Evolutionary conservation across 2,888 invertebrate genomes (phyloP), one percentile per base, ranked within the genome.

Genomic region (Sthenelais limicola): DNA sequence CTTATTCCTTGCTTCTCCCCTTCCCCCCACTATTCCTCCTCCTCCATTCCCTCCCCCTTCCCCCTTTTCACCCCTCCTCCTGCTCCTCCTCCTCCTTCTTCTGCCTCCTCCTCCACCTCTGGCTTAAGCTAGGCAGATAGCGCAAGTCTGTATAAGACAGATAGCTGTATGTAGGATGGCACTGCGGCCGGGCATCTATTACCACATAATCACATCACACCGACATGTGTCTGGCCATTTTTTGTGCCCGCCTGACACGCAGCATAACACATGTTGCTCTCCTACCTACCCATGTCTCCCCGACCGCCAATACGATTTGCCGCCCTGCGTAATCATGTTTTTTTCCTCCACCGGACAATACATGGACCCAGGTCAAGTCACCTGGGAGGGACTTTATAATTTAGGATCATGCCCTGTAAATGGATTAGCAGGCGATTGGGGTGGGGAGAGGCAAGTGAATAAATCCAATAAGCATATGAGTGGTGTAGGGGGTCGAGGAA

Each of bases 401-500:
- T 56, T 56, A 56, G 56, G 56, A 56, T 56, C 56, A 33, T 33
- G 56, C 56, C 56, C 56, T 28, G 32, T 21, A 28, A 56, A 18
- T 56, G 32, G 56, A 56, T 56, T 56, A 56, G 56, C 56, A 33
- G 56, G 32, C 56, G 56, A 56, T 56, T 56, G 56, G 56, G 56
- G 56, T 56, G 56, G 56, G 56, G 56, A 56, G 56, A 1, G 30
- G 56, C 32, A 3, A 48, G 32, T 33, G 56, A 15, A 15, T 33
- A 28, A 56, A 56, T 56, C 30, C 56, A 56, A 56, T 56, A 56
- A 56, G 56, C 56, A 56, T 56, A 56, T 56, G 56, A 56, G 56
- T 56, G 56, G 56, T 56, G 56, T 56, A 56, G 56, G 56, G 56
- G 43, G 21, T 32, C 26, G 32, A n/a, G 56, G 26, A 32, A 24